Base-by-base conservation (phyloP, 2,888 invertebrate genomes). In the Caenorhabditis doughertyi region DNA sequence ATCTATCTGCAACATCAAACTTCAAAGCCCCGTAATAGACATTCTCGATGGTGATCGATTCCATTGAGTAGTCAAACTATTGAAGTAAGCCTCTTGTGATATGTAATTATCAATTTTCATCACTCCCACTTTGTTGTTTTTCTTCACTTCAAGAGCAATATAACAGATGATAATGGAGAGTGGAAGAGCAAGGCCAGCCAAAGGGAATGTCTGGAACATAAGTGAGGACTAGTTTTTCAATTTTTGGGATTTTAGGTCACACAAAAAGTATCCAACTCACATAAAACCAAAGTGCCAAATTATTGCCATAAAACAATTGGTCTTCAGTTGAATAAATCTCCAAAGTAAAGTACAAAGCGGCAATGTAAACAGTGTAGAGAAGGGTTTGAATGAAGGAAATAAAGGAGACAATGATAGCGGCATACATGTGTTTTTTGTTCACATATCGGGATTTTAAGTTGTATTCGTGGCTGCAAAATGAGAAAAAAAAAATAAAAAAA, bases 361-460 rank as follows among this genome's bases (percentile, higher is more conserved):
- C 16, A 27, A 65, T 65, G 27, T 80, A 68, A 29, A 73, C 11
- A 3, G 79, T 58, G 53, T 73, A 73, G 44, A 80, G 13, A 7
- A 68, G 39, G 11, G 67, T 72, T 44, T 80, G 79, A 4, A 80
- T 51, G 8, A 80, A 49, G 5, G 71, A 72, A 4, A 80, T 65
- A n/a, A 80, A 60, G 3, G 79, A 72, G 13, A 80, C 72, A 9
- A 58, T 67, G 11, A 68, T 73, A 3, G 71, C n/a, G 3, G 79
- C 55, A 29, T 67, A 51, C 72, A 73, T 72, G 29, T 67, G 67
- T 13, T 58, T 67, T 39, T 80, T 80, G 44, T 62, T 42, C 7
- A 23, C 9, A 25, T 58, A 73, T 9, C 79, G 65, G 5, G 79
- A 67, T 21, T 67, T 58, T 25, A 80, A 32, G 11, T 72, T 68